Evolutionary conservation across 1,140 invertebrate species (phyloP), one percentile per base, ranked within the genome.

Genomic region (Aphidius gifuensis): DNA sequence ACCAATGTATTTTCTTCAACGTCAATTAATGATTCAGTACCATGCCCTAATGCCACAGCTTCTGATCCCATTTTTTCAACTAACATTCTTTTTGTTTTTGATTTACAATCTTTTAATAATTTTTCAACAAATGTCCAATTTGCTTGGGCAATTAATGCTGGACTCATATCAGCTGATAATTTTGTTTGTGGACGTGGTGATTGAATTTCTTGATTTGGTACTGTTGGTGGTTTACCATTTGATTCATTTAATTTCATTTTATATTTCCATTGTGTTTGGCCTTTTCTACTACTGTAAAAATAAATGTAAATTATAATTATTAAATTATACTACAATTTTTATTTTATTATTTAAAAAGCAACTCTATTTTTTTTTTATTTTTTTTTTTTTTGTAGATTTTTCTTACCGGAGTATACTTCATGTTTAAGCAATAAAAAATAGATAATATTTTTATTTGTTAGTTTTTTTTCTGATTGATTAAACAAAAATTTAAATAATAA

Each of bases 121-220:
- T 96, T 95, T 74, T 99, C 94, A 21, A 99, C 96, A 83, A 99
- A 99, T 47, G 93, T 94, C 91, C 94, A 97, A 81, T 99, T 98
- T 11, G 94, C 94, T 79, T 98, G 94, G n/a, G 94, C 94, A 68
- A 96, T 92, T n/a, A 92, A 82, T 5, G 92, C 90, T 5, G 90
- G 89, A 64, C 89, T 91, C 66, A 88, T 86, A 66, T 89, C 88
- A 64, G 76, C 75, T 38, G 72, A 80, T 48, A 79, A 75, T 70
- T 82, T 85, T 56, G 76, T 78, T 67, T 77, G 80, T 58, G 78
- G 78, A 64, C 81, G 75, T 64, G 78, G 79, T 1, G 79, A 80
- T 51, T 80, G 77, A 40, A 75, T 77, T 71, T 80, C 80, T 66
- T 80, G 79, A 16, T 55, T 38, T 38, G 53, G 39, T 9, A 74